phyloP scores from a whole-genome alignment of 2,113 vertebrate genomes.

The Clarias batrachus region DNA sequence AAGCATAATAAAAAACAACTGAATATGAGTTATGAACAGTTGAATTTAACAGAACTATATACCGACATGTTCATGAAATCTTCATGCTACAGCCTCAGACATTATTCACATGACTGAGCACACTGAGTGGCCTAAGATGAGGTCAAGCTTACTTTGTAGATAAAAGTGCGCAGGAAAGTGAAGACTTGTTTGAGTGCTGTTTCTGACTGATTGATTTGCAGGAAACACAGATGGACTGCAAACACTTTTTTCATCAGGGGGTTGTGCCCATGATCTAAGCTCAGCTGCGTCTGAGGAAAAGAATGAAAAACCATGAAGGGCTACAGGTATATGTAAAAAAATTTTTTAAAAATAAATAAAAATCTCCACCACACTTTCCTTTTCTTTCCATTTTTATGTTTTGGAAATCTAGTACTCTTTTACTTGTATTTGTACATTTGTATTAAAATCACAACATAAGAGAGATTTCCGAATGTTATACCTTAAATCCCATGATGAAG shows the following conservation, averaged over 20 bases:
- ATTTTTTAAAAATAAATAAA: too few species aligned
- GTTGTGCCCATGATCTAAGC: conserved; percentile 91
- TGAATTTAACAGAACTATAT: background rate
- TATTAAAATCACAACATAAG: background rate
- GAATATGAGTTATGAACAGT: background rate
- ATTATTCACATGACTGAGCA: background rate
- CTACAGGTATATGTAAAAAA: background rate
- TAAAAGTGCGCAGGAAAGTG: conserved; percentile 87
- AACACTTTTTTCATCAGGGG: conserved; percentile 99
- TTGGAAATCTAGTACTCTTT: background rate
- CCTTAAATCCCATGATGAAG: conserved; percentile 97
- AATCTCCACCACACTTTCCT: background rate
- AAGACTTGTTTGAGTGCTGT: conserved; percentile 93
- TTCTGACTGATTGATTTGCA: conserved; percentile 96
- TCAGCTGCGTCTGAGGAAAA: conserved; percentile 84
- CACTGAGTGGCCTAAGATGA: too few species aligned
- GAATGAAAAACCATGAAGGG: conserved; percentile 5
- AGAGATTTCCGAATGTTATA: conserved; percentile 59
- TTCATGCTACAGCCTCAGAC: background rate
- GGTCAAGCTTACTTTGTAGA: conserved; percentile 84
- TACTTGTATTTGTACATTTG: too few species aligned
- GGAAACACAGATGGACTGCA: conserved; percentile 93
- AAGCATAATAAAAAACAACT: background rate
- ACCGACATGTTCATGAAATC: background rate
- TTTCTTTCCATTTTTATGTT: background rate